These are phyloP conservation scores for Orthonyx spaldingii DNA, from an alignment of 2,113 vertebrate species.

Conservation along the genomic window DNA sequence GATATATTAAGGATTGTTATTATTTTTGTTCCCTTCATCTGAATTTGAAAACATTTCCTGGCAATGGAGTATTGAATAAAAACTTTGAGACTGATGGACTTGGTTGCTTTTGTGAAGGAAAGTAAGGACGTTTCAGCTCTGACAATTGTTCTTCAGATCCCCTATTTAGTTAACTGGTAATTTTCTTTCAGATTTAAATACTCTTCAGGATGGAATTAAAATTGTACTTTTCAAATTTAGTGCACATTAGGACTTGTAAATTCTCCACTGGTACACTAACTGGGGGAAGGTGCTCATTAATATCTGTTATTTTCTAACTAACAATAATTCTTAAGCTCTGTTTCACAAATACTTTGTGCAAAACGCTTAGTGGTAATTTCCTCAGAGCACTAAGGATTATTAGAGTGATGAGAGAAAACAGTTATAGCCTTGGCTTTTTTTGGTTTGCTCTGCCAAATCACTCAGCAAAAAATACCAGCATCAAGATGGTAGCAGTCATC, in stretches of 20 bases:
- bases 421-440: not conserved
- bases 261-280: not conserved
- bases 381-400: not conserved
- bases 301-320: not conserved
- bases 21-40: not conserved
- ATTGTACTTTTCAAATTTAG: constrained; percentile 4
- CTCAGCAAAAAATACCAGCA: not conserved
- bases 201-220: constrained; percentile 7
- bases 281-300: not conserved
- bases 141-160: not conserved
- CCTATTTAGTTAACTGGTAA: not conserved
- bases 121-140: not conserved
- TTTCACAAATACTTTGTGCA: not conserved
- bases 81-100: not conserved
- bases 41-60: not conserved
- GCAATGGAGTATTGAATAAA: not conserved
- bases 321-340: not conserved
- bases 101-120: not conserved
- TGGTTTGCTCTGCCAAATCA: not conserved
- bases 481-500: not conserved
- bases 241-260: not conserved
- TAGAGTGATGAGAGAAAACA: not conserved
- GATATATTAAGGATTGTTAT: not conserved
- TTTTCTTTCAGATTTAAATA: constrained; percentile 33
- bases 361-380: not conserved